Evolutionary conservation across 2,888 invertebrate species (phyloP), one percentile per base, ranked within the genome.

Genomic region (Julus scandinavius): DNA sequence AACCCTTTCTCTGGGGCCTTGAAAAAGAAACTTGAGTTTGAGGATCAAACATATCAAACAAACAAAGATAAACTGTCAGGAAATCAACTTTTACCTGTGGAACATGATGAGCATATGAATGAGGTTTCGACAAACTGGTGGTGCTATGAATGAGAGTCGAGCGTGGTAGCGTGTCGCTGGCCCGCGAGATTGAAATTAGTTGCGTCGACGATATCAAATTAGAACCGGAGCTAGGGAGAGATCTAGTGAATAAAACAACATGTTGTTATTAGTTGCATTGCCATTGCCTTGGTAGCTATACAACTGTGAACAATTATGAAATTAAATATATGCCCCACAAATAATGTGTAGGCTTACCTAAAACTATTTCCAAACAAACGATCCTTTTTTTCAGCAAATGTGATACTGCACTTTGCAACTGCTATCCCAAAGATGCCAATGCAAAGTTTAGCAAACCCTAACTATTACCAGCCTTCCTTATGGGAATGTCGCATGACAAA

Each of bases 1-100:
- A 88, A 72, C 4, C 86, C 86, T 41, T 88, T 88, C n/a, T 88
- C 88, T 20, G 88, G 41, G 11, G 86, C 41, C 88, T 88, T 11
- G 29, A 72, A 29, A n/a, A 7, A 29, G 13, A 29, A 29, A 29
- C 2, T 29, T 29, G 11, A 29, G 13, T 29, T 72, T 7, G 20
- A 63, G 6, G 20, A 20, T 20, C n/a, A 63, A n/a, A 63, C 11
- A 72, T 29, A 72, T 29, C 5, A n/a, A 87, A 41, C n/a, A 5
- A 86, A 41, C 20, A 20, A 9, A 20, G 7, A 6, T 15, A 41
- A 15, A 54, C 13, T 87, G n/a, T 7, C 38, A 72, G 38, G 38
- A 63, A 45, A 84, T 84, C 38, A 20, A 11, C 3, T 49, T 20
- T 88, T 54, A 85, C 85, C 41, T 83, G 54, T 6, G 38, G 54